Percentiles rank a stretch among this genome's conserved stretches.
Evolutionary conservation across 2,113 vertebrate species (phyloP).

Genomic region (Empidonax alnorum): DNA sequence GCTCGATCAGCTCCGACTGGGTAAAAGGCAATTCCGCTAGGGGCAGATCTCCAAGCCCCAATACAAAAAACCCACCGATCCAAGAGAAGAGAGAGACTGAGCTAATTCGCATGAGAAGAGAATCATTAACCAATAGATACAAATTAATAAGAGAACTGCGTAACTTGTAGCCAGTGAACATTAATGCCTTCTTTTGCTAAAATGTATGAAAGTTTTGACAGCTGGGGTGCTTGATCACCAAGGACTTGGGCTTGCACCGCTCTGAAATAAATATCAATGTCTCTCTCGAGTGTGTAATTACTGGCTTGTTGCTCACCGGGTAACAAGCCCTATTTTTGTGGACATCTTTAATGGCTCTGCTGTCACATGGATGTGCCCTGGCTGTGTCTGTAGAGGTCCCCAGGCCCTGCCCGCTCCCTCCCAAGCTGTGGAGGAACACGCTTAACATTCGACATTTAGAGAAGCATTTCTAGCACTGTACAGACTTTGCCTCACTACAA

Average conservation of each 20-base stretch:
- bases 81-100: neutral
- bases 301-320: neutral
- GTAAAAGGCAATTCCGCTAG: neutral
- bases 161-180: neutral
- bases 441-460: rapidly evolving
- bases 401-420: too few species aligned
- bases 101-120: neutral
- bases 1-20: too few species aligned
- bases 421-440: neutral
- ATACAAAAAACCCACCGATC: neutral
- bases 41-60: too few species aligned
- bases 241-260: neutral
- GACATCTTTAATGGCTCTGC: too few species aligned
- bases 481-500: neutral
- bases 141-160: neutral
- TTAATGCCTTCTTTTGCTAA: neutral
- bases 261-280: neutral
- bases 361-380: rapidly evolving
- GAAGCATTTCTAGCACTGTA: neutral
- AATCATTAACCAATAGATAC: neutral
- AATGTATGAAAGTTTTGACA: neutral
- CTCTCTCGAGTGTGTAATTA: neutral
- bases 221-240: rapidly evolving
- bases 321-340: neutral
- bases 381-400: neutral